phyloP scores from a whole-genome alignment of 2,113 vertebrate genomes.

The Halichoeres trimaculatus region DNA sequence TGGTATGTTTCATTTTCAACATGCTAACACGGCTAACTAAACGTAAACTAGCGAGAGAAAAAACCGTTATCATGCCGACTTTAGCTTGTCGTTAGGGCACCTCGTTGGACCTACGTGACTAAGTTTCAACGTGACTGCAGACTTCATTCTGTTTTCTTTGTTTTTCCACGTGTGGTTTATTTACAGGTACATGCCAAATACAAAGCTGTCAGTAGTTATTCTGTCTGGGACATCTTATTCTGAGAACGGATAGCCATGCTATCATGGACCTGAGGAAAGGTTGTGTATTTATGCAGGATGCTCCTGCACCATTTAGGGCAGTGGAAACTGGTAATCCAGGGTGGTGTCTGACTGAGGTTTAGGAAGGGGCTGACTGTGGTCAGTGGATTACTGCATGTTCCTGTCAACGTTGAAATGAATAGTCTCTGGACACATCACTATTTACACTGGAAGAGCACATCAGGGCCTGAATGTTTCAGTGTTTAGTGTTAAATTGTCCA shows the following conservation, averaged over 20 bases:
- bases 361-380: conserved; percentile 35
- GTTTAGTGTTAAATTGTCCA: conserved; percentile 56
- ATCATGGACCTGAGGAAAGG: background rate
- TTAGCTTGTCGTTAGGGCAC: too few relatives aligned
- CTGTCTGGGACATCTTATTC: background rate
- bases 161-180: background rate
- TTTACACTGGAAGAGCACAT: conserved; percentile 47
- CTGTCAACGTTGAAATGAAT: conserved; percentile 54
- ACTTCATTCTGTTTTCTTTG: background rate
- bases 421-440: conserved; percentile 25
- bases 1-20: too few relatives aligned
- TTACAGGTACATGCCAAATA: background rate
- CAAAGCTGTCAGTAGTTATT: background rate
- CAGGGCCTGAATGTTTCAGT: conserved; percentile 34
- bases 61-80: too few relatives aligned
- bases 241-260: background rate
- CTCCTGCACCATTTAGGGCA: background rate
- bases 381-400: conserved; percentile 33
- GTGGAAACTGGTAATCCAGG: conserved; percentile 29
- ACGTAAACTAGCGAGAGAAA: too few relatives aligned
- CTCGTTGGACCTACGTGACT: too few relatives aligned
- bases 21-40: too few relatives aligned
- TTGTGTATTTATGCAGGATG: background rate
- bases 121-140: background rate
- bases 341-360: conserved; percentile 43